Evolutionary conservation across 2,113 vertebrate genomes (phyloP), one percentile per base, ranked within the genome.

Genomic region (Pongo pygmaeus): DNA sequence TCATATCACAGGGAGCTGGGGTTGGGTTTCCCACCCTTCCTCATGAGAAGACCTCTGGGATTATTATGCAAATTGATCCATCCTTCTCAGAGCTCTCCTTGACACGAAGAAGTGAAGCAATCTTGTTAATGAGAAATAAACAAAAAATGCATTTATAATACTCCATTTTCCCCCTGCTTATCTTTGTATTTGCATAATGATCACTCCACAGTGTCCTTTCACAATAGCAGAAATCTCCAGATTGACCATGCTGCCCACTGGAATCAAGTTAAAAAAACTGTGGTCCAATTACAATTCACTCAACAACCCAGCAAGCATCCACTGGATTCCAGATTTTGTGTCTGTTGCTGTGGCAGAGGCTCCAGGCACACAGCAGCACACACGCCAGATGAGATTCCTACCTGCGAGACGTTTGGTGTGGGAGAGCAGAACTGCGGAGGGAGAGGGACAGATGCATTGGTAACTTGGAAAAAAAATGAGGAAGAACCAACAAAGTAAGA

Each of bases 61-160:
- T 88, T 70, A 46, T 90, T 75, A 43, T 12, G 57, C 22, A 77
- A 38, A 86, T 5, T 27, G 30, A 43, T 27, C 40, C 22, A 78
- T 7, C 14, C 57, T 64, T 91, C 83, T 87, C 22, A 91, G 55
- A 94, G 77, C 67, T 72, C 93, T 35, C 14, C 10, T 46, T 46
- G 74, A 17, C 78, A 79, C n/a, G 83, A 74, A 74, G 77, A 78
- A 79, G 57, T 61, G 67, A 70, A 94, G 52, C 91, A 46, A 64
- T 87, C 86, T 97, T 93, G 40, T 79, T 87, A 89, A 92, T 84
- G 67, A 93, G 91, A 93, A 96, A 96, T 86, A 79, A 97, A 92
- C 50, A 85, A 64, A 97, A 67, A 64, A 20, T 55, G 6, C 13
- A 40, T 48, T 83, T 61, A 61, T 35, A 83, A 32, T 46, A 67